Evolutionary conservation across 2,113 vertebrate genomes (phyloP).

Genomic region (Neotragus pygmaeus): DNA sequence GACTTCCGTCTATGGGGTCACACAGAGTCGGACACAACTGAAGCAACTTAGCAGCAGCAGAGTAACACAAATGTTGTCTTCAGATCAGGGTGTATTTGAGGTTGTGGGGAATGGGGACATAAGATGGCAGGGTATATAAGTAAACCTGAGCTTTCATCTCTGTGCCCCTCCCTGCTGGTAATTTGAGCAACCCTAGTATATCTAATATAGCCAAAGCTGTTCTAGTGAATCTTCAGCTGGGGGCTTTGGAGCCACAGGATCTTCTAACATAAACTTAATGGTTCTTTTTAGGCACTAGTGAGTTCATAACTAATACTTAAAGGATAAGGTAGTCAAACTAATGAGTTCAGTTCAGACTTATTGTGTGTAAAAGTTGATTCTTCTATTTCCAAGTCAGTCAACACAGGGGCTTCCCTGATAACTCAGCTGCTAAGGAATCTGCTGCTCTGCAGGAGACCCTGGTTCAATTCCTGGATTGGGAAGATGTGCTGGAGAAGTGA

Average conservation of each 20-base stretch:
- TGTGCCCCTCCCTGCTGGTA: not conserved
- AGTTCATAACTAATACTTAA: not conserved
- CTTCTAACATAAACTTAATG: not conserved
- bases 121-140: not conserved
- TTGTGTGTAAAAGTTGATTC: not conserved
- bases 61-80: not conserved
- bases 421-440: not conserved
- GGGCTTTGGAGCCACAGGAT: not conserved
- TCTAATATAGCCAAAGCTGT: not conserved
- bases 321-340: not conserved
- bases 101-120: not conserved
- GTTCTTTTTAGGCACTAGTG: not conserved
- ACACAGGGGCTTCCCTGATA: not conserved
- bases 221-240: not conserved
- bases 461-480: not conserved
- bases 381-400: not conserved
- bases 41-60: too few species aligned
- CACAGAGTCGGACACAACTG: too few species aligned
- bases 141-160: not conserved
- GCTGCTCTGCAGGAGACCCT: not conserved
- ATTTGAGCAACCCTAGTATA: not conserved
- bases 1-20: too few species aligned
- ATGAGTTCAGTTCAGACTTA: conserved; percentile 13
- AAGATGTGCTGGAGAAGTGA: not conserved
- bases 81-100: not conserved